Percentiles rank a stretch among this genome's conserved stretches.
Evolutionary conservation across 2,797 vertebrate species (phyloP).

Genomic region (Ataeniobius toweri): DNA sequence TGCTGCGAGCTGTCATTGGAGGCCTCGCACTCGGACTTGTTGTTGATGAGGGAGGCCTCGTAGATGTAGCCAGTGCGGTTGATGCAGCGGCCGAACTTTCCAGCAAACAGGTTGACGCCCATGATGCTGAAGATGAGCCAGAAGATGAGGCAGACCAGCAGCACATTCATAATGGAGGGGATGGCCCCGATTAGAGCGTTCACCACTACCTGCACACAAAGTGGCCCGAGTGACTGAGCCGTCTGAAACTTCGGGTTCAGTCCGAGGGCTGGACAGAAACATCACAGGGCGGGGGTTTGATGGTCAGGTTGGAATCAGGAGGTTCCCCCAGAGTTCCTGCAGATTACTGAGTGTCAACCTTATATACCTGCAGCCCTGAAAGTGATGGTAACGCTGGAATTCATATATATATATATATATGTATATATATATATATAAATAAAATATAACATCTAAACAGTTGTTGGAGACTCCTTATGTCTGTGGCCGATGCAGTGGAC

Average conservation of each 20-base stretch:
- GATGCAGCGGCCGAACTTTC: constrained; percentile 94
- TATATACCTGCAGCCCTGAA: too few species aligned
- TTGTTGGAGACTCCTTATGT: too few species aligned
- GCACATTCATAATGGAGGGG: constrained; percentile 98
- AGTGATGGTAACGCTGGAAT: too few species aligned
- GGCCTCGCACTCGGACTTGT: constrained; percentile 86
- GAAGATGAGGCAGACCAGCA: constrained; percentile 98
- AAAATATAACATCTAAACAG: too few species aligned
- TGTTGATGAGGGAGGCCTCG: constrained; percentile 85
- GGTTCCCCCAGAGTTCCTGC: background rate
- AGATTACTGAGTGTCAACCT: background rate
- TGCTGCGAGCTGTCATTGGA: constrained; percentile 82
- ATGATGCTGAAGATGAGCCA: constrained; percentile 99
- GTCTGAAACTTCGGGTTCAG: too few species aligned
- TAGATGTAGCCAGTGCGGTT: constrained; percentile 87
- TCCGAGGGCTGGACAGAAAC: background rate
- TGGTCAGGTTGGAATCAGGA: background rate
- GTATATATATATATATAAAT: too few species aligned
- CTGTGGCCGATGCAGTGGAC: too few species aligned
- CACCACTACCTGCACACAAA: constrained; percentile 88
- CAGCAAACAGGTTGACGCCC: constrained; percentile 97
- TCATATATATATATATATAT: too few species aligned
- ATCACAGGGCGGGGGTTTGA: background rate
- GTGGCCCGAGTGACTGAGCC: background rate
- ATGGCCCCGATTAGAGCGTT: constrained; percentile 97